These are phyloP conservation scores for Acanthurus tractus DNA, from an alignment of 2,797 vertebrate genomes.

Conservation along the genomic window DNA sequence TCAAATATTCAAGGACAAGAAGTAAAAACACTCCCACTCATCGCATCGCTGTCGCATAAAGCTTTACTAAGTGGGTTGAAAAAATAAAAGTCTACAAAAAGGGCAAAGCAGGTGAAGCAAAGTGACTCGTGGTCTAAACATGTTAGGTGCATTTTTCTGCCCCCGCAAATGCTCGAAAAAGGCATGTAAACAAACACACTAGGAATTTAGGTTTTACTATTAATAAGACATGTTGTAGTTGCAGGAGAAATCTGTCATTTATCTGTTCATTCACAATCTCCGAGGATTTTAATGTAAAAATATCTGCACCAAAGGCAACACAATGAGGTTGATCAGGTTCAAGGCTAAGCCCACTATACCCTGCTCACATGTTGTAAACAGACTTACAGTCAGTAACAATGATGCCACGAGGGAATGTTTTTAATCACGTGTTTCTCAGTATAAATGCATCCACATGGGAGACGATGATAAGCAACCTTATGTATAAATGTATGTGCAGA, in stretches of 20 bases:
- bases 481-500: conserved; percentile 47
- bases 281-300: background rate
- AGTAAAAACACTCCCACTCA: conserved; percentile 36
- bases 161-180: background rate
- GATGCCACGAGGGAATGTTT: conserved; percentile 17
- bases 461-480: conserved; percentile 54
- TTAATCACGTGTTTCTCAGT: conserved; percentile 35
- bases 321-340: background rate
- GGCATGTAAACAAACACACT: background rate
- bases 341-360: background rate
- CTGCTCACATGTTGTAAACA: conserved; percentile 17
- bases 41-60: conserved; percentile 14
- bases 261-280: background rate
- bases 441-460: conserved; percentile 51
- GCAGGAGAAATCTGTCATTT: background rate
- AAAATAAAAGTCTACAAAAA: conserved; percentile 5
- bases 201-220: background rate
- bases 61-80: conserved; percentile 19
- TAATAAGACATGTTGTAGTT: background rate
- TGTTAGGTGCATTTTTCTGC: conserved; percentile 12
- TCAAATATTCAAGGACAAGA: conserved; percentile 38
- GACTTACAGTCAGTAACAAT: conserved; percentile 27
- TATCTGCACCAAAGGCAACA: background rate
- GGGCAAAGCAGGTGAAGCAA: conserved; percentile 16
- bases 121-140: conserved; percentile 4